Evolutionary conservation across 2,888 invertebrate species (phyloP).

Genomic region (Polydrusus tereticollis): DNA sequence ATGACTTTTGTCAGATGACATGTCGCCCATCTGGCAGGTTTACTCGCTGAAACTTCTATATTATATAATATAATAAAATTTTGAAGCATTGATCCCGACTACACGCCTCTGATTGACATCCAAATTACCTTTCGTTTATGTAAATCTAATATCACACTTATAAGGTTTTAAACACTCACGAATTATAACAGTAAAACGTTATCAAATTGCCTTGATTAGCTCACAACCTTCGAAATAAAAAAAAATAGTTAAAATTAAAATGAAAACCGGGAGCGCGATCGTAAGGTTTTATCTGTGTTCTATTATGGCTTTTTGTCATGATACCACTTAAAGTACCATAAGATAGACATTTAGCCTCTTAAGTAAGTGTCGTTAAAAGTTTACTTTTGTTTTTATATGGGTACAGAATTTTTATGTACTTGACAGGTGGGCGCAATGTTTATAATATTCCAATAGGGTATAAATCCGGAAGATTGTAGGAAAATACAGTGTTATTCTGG

Average conservation of each 20-base stretch:
- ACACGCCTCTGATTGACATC: background rate
- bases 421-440: background rate
- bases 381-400: background rate
- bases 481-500: too few relatives aligned
- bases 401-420: background rate
- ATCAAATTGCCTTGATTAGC: conserved; percentile 1
- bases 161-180: background rate
- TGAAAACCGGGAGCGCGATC: background rate
- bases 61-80: too few relatives aligned
- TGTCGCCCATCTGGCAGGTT: too few relatives aligned
- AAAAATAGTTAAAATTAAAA: background rate
- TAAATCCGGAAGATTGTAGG: too few relatives aligned
- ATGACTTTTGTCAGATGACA: too few relatives aligned
- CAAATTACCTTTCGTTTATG: background rate
- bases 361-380: background rate
- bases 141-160: background rate
- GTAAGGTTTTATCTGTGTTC: background rate
- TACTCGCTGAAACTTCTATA: too few relatives aligned
- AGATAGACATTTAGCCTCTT: background rate
- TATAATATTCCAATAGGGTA: background rate
- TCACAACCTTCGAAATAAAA: conserved; percentile 1
- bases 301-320: conserved; percentile 19
- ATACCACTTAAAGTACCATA: background rate
- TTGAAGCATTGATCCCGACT: too few relatives aligned
- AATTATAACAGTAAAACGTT: background rate